phyloP scores from a whole-genome alignment of 2,797 vertebrate species.

The Trachops cirrhosus region DNA sequence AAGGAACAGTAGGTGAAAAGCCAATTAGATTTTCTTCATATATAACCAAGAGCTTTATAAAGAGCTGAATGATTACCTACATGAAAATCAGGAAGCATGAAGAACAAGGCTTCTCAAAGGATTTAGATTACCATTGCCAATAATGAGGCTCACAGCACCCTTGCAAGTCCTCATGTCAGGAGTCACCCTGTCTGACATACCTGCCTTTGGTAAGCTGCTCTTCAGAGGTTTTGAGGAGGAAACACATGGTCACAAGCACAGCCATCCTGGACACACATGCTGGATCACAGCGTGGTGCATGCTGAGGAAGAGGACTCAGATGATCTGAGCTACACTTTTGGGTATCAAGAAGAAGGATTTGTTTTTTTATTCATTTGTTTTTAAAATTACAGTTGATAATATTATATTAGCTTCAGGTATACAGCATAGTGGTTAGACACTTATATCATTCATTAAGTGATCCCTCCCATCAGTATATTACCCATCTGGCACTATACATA shows the following conservation, averaged over 20 bases:
- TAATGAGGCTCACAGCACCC: neutral
- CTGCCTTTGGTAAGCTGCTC: neutral
- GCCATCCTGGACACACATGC: accelerated
- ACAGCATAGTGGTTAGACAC: neutral
- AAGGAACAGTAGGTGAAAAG: accelerated
- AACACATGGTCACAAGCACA: no score
- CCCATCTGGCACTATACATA: neutral
- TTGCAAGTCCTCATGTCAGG: accelerated
- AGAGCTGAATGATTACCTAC: neutral
- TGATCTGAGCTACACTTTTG: neutral
- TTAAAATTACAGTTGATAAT: neutral
- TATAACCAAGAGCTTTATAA: neutral
- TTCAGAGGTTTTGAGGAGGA: neutral
- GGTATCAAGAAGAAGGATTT: neutral
- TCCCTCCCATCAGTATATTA: neutral
- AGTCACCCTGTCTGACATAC: no score
- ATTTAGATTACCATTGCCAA: neutral
- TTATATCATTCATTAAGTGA: neutral
- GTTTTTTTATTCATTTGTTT: neutral
- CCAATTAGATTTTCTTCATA: neutral
- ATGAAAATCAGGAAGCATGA: neutral
- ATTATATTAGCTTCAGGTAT: neutral
- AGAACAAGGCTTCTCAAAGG: neutral
- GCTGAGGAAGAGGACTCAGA: neutral
- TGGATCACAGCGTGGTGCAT: neutral